A percentile compares a stretch with the other conserved stretches of the same genome.
Conservation (phyloP, 2,113 vertebrate species). For the Arizona elegans region DNA sequence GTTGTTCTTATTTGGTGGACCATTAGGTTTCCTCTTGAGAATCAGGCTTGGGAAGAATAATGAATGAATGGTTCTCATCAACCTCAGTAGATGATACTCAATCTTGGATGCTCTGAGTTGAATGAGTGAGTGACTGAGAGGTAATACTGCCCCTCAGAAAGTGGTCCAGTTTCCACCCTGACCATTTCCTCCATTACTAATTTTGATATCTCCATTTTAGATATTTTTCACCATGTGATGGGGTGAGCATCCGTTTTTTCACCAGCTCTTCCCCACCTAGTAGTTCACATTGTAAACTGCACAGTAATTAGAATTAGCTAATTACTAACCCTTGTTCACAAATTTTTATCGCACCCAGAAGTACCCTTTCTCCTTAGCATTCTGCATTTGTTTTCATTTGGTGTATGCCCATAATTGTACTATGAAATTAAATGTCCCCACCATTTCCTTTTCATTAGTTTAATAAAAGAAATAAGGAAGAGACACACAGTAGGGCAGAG, state of each 20-base stretch:
- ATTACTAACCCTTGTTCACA: not conserved
- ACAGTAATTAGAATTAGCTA: not conserved
- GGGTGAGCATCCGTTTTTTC: not conserved
- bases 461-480: not conserved
- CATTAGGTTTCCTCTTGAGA: not conserved
- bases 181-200: not conserved
- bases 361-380: not conserved
- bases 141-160: not conserved
- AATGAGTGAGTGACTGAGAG: not conserved
- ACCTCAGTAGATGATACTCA: not conserved
- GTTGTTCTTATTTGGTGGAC: not conserved
- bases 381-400: not conserved
- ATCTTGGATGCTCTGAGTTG: not conserved
- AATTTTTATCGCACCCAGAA: not conserved
- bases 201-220: not conserved
- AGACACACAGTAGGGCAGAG: not conserved
- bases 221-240: not conserved
- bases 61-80: not conserved
- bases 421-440: not conserved
- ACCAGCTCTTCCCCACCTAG: not conserved
- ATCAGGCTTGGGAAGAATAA: not conserved
- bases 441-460: not conserved
- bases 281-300: not conserved
- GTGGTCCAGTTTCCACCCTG: not conserved
- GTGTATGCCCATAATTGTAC: not conserved